Percentiles rank a stretch among this genome's conserved stretches.
phyloP scores from a whole-genome alignment of 2,888 invertebrate genomes.

The Belgica antarctica region DNA sequence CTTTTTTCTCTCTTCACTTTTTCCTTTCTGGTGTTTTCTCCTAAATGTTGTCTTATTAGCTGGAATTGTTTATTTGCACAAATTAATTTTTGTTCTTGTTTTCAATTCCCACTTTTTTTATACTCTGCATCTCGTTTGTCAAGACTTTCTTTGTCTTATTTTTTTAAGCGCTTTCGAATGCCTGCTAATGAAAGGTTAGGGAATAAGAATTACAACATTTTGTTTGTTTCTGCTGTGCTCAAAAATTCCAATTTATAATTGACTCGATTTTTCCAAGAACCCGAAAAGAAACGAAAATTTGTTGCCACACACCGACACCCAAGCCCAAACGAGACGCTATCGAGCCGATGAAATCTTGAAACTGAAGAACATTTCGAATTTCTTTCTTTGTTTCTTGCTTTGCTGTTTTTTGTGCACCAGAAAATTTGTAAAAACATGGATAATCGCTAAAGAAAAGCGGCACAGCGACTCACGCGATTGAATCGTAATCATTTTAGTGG shows the following conservation, averaged over 20 bases:
- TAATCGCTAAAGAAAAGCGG: not conserved
- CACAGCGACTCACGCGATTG: not conserved
- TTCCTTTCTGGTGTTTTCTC: not conserved
- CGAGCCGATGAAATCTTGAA: not conserved
- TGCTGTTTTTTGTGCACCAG: not conserved
- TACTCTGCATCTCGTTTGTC: not conserved
- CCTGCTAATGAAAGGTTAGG: not conserved
- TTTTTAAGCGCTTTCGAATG: not conserved
- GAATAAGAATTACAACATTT: not conserved
- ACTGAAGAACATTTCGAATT: not conserved
- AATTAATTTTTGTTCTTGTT: not conserved
- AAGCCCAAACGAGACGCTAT: not conserved
- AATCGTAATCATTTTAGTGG: not conserved
- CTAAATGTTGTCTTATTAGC: not conserved
- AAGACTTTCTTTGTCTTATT: not conserved
- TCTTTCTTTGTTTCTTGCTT: not conserved
- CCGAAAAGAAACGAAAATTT: too few species aligned
- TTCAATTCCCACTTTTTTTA: not conserved
- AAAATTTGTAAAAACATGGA: not conserved
- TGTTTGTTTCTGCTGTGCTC: not conserved
- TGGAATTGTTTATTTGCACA: slow-evolving; percentile 15
- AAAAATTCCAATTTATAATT: too few species aligned
- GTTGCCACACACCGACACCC: not conserved
- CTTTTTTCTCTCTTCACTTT: not conserved
- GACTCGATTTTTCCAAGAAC: not conserved